Evolutionary conservation across 1,140 invertebrate species (phyloP), one percentile per base, ranked within the genome.

Genomic region (Penaeus chinensis): DNA sequence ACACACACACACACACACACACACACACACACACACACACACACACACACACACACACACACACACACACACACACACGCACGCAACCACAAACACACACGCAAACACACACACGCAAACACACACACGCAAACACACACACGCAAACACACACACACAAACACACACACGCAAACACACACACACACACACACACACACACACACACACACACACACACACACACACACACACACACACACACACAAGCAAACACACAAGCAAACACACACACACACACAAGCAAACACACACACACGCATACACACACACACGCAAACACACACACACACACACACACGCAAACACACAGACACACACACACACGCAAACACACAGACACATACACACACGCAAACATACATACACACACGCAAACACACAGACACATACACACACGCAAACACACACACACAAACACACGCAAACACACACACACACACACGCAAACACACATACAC

Each of bases 121-220:
- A 16, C 71, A 11, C 71, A 16, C 27, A 7, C 37, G 1, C 24
- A n/a, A n/a, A 19, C 42, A 11, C 71, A 16, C 71, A 11, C 71
- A 16, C 71, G 8, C 71, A 16, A 5, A 11, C 71, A 16, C 71
- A 11, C 71, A 16, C 27, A 4, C 71, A 16, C 71, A 32, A 42
- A 37, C 32, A 77, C 74, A 77, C 74, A 24, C 74, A 77, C 37
- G 54, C 74, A 77, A 32, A 76, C 74, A 76, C 74, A 76, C 27
- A 77, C 74, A 37, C 76, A 78, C 37, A 78, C 10, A 24, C 76
- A 78, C 76, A 47, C 76, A 78, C 32, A 20, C 76, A 42, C 76
- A 42, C 37, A 5, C 37, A 8, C 2, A 42, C 7, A 42, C 37
- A 5, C 37, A 42, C 4, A 5, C 37, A 42, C 2, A 42, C 37